Evolutionary conservation across 2,113 vertebrate genomes (phyloP).

Genomic region (Myanophis thanlyinensis): DNA sequence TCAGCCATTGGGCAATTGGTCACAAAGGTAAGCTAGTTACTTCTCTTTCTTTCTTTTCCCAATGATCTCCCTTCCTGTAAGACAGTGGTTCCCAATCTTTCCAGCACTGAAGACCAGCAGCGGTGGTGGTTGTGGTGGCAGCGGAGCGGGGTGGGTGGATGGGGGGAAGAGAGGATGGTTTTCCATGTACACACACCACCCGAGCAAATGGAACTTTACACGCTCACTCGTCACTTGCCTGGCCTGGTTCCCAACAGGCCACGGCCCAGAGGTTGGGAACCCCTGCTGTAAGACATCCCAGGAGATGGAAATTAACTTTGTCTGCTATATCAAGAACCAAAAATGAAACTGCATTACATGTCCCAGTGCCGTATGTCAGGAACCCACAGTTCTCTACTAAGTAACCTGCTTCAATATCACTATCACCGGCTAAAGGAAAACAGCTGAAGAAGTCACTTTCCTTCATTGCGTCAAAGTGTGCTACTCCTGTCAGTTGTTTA

Average conservation of each 20-base stretch:
- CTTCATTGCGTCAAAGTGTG: neutral
- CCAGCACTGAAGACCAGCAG: neutral
- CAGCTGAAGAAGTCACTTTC: neutral
- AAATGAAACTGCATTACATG: neutral
- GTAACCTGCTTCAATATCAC: neutral
- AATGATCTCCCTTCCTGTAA: rapidly evolving
- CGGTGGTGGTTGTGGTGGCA: neutral
- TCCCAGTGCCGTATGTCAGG: neutral
- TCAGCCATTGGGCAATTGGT: conserved; percentile 63
- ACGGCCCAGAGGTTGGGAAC: no score
- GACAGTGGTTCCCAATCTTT: neutral
- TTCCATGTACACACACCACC: neutral
- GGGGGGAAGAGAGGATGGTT: neutral
- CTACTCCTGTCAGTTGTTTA: neutral
- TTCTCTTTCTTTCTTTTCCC: rapidly evolving
- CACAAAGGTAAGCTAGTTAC: conserved; percentile 66
- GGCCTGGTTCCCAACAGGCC: no score
- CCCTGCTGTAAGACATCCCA: rapidly evolving
- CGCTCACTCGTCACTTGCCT: neutral
- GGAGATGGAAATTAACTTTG: neutral
- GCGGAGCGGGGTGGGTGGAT: neutral
- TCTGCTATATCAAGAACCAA: neutral
- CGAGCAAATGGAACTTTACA: neutral
- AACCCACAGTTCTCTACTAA: neutral
- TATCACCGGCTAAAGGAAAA: neutral